phyloP scores from a whole-genome alignment of 2,888 invertebrate genomes.

The Drosophila greeni region DNA sequence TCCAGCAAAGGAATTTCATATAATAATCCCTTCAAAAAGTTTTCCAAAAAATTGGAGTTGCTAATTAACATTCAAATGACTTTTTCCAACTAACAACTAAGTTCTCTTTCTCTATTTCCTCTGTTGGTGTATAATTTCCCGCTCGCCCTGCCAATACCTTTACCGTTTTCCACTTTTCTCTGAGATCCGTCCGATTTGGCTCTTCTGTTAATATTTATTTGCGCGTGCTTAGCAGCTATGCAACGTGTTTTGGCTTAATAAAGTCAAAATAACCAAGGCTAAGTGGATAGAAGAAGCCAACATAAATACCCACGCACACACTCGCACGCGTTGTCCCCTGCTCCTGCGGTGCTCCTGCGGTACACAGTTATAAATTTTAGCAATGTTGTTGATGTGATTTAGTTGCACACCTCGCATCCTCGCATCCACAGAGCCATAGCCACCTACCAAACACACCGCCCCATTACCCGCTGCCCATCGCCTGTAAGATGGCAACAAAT shows the following conservation, averaged over 20 bases:
- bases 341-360: slow-evolving; percentile 17
- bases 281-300: slow-evolving; percentile 66
- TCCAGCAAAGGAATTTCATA: not conserved
- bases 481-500: slow-evolving; percentile 73
- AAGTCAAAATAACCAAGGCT: slow-evolving; percentile 70
- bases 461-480: slow-evolving; percentile 60
- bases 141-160: not conserved
- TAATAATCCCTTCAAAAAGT: not conserved
- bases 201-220: slow-evolving; percentile 50
- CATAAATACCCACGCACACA: slow-evolving; percentile 53
- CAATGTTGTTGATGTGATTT: slow-evolving; percentile 71
- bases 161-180: not conserved
- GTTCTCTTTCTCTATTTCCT: not conserved
- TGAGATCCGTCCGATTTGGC: slow-evolving; percentile 25
- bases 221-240: slow-evolving; percentile 69
- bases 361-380: slow-evolving; percentile 68
- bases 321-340: slow-evolving; percentile 10
- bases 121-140: slow-evolving; percentile 1
- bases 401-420: slow-evolving; percentile 67
- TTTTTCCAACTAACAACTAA: not conserved
- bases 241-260: slow-evolving; percentile 72
- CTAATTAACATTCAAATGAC: not conserved
- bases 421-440: not conserved
- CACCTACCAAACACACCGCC: slow-evolving; percentile 19
- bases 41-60: not conserved